Evolutionary conservation across 2,113 vertebrate genomes (phyloP).

Genomic region (Phrynosoma platyrhinos): DNA sequence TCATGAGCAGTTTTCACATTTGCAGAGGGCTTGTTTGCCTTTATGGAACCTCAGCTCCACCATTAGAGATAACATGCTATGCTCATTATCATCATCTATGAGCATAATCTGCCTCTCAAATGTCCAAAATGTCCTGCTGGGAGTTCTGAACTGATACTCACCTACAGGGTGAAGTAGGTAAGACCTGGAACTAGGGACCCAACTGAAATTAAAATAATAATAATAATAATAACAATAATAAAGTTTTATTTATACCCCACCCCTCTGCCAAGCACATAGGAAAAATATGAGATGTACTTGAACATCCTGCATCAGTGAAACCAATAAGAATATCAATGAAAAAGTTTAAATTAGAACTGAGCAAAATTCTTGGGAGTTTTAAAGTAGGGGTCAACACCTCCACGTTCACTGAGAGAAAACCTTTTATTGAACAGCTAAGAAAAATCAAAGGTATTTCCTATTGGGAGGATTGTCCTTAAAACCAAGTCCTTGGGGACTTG

Average conservation of each 20-base stretch:
- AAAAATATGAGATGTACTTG: background rate
- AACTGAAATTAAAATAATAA: background rate
- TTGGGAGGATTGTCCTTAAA: background rate
- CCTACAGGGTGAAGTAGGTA: background rate
- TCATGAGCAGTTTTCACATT: too few relatives aligned
- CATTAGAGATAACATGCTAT: too few relatives aligned
- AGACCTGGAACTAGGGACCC: background rate
- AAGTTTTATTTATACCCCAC: too few relatives aligned
- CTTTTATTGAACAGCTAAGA: background rate
- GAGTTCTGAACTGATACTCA: background rate
- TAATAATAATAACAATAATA: too few relatives aligned
- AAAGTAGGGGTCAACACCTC: background rate
- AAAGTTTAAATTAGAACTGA: background rate
- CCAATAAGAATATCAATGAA: too few relatives aligned
- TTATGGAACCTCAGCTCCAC: too few relatives aligned
- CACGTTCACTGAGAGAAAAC: background rate
- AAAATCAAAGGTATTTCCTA: background rate
- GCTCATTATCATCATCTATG: too few relatives aligned
- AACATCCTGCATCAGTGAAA: background rate
- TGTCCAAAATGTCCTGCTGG: too few relatives aligned
- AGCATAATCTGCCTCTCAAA: background rate
- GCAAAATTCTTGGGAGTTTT: background rate
- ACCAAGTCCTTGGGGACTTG: background rate
- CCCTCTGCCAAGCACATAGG: too few relatives aligned
- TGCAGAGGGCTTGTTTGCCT: too few relatives aligned